Percentiles rank a stretch among this genome's conserved stretches.
phyloP scores from a whole-genome alignment of 2,113 vertebrate genomes.

The Tragelaphus buxtoni region DNA sequence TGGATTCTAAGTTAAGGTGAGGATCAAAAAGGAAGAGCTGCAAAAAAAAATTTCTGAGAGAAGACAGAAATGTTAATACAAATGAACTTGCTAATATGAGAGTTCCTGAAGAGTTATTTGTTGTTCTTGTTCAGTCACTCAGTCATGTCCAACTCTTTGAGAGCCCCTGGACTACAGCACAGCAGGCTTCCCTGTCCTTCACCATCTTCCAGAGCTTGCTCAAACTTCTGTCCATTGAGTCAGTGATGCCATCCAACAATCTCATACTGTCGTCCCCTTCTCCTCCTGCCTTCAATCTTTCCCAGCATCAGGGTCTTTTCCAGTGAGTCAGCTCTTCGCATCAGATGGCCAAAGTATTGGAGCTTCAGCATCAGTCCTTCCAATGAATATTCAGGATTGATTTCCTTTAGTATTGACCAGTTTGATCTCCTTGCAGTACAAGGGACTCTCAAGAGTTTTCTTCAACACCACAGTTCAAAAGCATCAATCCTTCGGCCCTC shows the following conservation, averaged over 20 bases:
- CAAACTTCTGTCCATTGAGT: background rate
- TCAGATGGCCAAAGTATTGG: background rate
- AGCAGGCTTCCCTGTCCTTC: background rate
- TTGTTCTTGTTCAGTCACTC: background rate
- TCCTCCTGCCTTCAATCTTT: background rate
- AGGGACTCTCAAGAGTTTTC: background rate
- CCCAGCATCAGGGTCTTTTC: background rate
- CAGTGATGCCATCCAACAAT: background rate
- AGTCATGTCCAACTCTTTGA: background rate
- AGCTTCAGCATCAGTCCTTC: background rate
- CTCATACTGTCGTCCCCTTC: background rate
- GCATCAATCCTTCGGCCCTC: background rate
- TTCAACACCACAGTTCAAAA: background rate
- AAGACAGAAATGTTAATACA: background rate
- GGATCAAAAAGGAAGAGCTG: background rate
- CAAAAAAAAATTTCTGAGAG: background rate
- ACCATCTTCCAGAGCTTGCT: background rate
- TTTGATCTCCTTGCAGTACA: background rate
- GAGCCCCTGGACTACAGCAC: background rate
- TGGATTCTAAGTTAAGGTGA: background rate
- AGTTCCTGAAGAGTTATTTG: background rate
- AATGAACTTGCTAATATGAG: background rate
- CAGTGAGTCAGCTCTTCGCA: background rate
- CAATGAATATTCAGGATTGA: background rate
- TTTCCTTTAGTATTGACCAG: background rate